A percentile compares a stretch with the other conserved stretches of the same genome.
Evolutionary conservation across 2,797 vertebrate species (phyloP).

Genomic region (Anguilla anguilla): DNA sequence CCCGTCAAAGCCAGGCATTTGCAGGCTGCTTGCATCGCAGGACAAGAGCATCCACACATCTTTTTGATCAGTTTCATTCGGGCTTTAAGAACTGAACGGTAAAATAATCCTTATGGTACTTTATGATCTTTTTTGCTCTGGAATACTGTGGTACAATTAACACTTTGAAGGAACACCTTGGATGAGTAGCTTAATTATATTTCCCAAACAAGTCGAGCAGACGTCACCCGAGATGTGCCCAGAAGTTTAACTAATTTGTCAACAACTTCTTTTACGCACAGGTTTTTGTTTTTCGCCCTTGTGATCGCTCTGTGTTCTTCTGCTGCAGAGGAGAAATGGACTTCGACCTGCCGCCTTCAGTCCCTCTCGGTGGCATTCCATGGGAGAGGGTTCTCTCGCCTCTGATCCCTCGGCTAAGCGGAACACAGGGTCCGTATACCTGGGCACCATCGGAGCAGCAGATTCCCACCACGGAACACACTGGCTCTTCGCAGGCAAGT

Average conservation of each 20-base stretch:
- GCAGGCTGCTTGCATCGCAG: background rate
- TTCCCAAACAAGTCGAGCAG: background rate
- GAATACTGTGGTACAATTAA: background rate
- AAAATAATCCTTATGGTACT: background rate
- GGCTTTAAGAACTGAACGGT: background rate
- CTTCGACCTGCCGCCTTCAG: conserved; percentile 65
- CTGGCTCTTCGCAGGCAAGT: conserved; percentile 67
- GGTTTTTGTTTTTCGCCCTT: background rate
- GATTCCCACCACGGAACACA: conserved; percentile 61
- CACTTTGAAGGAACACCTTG: background rate
- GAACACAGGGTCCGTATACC: conserved; percentile 58
- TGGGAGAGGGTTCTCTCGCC: conserved; percentile 74
- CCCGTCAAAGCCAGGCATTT: background rate
- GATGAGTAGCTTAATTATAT: background rate
- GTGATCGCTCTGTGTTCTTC: background rate
- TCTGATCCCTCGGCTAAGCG: conserved; percentile 67
- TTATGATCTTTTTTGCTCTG: background rate
- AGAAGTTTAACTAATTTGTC: background rate
- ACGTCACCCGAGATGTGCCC: background rate
- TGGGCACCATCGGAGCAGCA: conserved; percentile 65
- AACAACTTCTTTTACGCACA: background rate
- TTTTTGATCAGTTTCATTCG: background rate
- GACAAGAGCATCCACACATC: background rate
- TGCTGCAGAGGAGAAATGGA: conserved; percentile 62
- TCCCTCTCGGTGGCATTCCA: conserved; percentile 62